Base-by-base conservation (phyloP, 2,797 vertebrate genomes). In the Siniperca undulata region DNA sequence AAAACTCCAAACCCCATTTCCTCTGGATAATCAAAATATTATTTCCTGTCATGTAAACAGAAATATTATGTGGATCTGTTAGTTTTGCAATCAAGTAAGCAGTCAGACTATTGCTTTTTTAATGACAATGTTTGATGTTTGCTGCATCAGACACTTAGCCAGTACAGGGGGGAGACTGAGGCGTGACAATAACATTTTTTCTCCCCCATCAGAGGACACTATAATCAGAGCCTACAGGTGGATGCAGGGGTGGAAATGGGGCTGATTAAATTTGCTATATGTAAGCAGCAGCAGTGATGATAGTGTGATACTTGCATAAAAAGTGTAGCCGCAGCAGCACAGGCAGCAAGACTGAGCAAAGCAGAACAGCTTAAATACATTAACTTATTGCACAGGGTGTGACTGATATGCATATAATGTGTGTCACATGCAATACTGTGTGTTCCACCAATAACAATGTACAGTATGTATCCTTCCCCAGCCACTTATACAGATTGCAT, bases 221-320 rank as follows among this genome's bases (percentile, higher is more conserved):
- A 46, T 34, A 73, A 61, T 55, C 34, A 83, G 40, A 85, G 73
- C 70, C 46, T 46, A 53, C 48, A 78, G 36, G 68, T 62, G 58
- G 59, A 13, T 50, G 38, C 55, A 69, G 19, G 13, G 4, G 53
- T 34, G 55, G 53, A 48, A 38, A 46, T 30, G 10, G 19, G 24
- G 56, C 38, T 73, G 59, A 78, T 64, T 70, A 70, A 76, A 77
- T 44, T 30, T 30, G 52, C 36, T 66, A 44, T 48, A 40, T 40
- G 55, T 50, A 58, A 59, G 27, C 48, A 66, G 62, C 61, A 75
- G 68, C 74, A 71, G 66, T 61, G 20, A 58, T 13, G 9, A 53
- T 9, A 65, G 19, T 17, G 36, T n/a, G 56, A 68, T 17, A 22
- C 14, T 46, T 48, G 42, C 20, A 71, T 58, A 16, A 59, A 14